Evolutionary conservation across 2,113 vertebrate species (phyloP).

Genomic region (Brevimyrus niger): DNA sequence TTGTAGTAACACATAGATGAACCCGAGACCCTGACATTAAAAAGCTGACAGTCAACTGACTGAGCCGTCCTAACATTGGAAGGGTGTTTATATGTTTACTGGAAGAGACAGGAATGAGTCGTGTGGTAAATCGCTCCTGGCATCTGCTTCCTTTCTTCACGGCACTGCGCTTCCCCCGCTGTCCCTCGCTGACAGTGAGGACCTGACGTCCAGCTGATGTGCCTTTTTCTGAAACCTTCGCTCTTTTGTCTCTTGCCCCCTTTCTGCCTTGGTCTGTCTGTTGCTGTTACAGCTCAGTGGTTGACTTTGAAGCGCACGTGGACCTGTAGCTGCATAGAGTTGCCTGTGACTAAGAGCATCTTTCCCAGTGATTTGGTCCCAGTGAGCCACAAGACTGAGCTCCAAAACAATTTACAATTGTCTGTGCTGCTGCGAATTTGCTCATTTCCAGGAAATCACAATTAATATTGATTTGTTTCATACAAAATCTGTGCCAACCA

Average conservation of each 20-base stretch:
- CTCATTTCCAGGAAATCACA: background rate
- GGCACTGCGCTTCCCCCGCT: background rate
- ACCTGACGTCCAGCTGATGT: background rate
- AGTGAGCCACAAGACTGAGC: background rate
- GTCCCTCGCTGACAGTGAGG: background rate
- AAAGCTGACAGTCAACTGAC: background rate
- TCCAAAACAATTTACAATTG: background rate
- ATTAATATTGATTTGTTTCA: conserved; percentile 8
- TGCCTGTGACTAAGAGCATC: background rate
- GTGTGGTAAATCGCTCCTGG: background rate
- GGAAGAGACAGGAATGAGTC: background rate
- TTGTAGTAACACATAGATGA: background rate
- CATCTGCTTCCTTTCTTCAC: background rate
- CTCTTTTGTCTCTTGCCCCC: background rate
- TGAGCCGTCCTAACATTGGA: background rate
- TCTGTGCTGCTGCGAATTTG: background rate
- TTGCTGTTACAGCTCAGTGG: background rate
- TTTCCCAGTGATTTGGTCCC: background rate
- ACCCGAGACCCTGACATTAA: background rate
- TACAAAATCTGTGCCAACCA: background rate
- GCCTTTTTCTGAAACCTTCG: background rate
- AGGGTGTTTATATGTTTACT: background rate
- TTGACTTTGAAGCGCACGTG: background rate
- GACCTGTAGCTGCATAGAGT: background rate
- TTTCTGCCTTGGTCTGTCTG: background rate